phyloP scores from a whole-genome alignment of 2,888 invertebrate genomes.

The Agonopterix heracliana region DNA sequence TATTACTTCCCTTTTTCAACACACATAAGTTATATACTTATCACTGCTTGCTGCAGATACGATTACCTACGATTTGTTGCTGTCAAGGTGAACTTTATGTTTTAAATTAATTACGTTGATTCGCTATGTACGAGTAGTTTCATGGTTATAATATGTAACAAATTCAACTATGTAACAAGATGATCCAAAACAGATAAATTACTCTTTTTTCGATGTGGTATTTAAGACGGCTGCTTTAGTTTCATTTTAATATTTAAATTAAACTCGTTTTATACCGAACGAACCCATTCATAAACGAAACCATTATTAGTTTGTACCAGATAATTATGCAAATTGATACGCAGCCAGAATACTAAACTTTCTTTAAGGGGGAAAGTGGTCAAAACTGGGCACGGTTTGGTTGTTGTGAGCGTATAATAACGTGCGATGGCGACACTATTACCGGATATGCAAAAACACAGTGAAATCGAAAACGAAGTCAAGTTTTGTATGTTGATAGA shows the following conservation, averaged over 20 bases:
- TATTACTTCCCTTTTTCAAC: neutral
- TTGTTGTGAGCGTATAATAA: neutral
- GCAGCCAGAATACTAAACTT: conserved; percentile 25
- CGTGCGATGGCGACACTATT: conserved; percentile 1
- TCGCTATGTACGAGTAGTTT: too few species aligned
- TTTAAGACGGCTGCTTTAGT: too few species aligned
- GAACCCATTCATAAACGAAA: neutral
- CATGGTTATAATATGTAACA: too few species aligned
- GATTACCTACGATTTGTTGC: neutral
- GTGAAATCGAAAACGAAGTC: conserved; percentile 9
- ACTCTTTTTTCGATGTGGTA: too few species aligned
- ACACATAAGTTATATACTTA: neutral
- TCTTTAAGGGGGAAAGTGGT: conserved; percentile 27
- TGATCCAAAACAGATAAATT: too few species aligned
- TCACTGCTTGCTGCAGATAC: neutral
- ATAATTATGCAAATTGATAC: conserved; percentile 26
- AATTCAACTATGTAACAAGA: too few species aligned
- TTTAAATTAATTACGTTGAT: neutral
- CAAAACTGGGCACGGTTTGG: conserved; percentile 9
- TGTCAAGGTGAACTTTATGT: neutral
- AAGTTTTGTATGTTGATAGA: conserved; percentile 9
- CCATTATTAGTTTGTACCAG: conserved; percentile 11
- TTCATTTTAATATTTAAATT: too few species aligned
- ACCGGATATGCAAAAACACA: neutral
- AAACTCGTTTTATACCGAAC: too few species aligned